These are phyloP conservation scores for Apis dorsata DNA, from an alignment of 1,140 invertebrate genomes.

Conservation along the genomic window DNA sequence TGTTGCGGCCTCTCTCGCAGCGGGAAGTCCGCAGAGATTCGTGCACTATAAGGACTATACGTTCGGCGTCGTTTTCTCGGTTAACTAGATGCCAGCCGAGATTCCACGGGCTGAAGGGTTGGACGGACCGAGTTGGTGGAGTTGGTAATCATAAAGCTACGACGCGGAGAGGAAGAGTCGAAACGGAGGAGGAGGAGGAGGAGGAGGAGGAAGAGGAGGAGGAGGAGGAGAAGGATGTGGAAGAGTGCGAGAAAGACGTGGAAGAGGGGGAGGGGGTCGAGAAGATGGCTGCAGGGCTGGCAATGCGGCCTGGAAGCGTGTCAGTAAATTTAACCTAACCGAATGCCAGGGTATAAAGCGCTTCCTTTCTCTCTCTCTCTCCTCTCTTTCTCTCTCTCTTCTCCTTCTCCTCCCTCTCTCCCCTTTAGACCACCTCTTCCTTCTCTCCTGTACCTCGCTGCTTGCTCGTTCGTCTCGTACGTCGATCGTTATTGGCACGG, in stretches of 20 bases:
- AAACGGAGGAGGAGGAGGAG: neutral
- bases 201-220: neutral
- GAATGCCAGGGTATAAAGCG: conserved; percentile 60
- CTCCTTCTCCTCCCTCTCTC: conserved; percentile 33
- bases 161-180: conserved; percentile 33
- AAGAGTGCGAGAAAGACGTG: neutral
- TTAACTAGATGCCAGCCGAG: conserved; percentile 69
- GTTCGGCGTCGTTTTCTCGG: conserved; percentile 61
- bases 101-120: conserved; percentile 67
- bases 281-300: conserved; percentile 53
- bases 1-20: conserved; percentile 63
- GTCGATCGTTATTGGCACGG: conserved; percentile 17
- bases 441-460: conserved; percentile 1
- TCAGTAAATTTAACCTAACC: conserved; percentile 70
- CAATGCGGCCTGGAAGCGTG: conserved; percentile 63
- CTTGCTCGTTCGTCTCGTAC: neutral
- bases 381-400: conserved; percentile 33
- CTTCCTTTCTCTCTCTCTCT: neutral
- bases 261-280: conserved; percentile 10
- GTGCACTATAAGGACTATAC: conserved; percentile 62
- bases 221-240: neutral
- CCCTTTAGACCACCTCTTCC: conserved; percentile 40
- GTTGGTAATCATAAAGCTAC: conserved; percentile 66
- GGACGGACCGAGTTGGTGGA: conserved; percentile 61
- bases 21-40: conserved; percentile 63